These are phyloP conservation scores for Lepidonotus clava DNA, from an alignment of 2,888 invertebrate species.

Conservation along the genomic window DNA sequence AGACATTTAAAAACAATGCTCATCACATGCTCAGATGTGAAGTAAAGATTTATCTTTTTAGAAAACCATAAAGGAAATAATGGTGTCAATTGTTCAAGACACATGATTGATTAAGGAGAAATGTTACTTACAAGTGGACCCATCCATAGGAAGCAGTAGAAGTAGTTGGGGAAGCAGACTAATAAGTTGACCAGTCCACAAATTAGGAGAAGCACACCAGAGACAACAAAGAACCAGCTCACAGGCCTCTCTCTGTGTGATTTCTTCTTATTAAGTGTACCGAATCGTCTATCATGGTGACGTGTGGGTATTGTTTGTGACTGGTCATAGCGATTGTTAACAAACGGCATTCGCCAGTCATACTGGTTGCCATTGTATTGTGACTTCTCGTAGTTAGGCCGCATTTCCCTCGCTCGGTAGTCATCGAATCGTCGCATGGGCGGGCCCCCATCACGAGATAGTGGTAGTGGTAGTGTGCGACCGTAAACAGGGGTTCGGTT, in stretches of 20 bases:
- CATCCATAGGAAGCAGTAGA: conserved; percentile 39
- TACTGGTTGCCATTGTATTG: not conserved
- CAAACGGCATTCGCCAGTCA: conserved; percentile 11
- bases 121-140: not conserved
- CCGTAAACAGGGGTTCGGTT: conserved; percentile 1
- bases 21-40: no score
- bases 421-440: conserved; percentile 38
- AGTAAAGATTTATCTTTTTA: no score
- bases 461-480: not conserved
- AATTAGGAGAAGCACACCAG: not conserved
- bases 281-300: not conserved
- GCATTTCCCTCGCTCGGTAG: conserved; percentile 18
- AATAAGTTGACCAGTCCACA: not conserved
- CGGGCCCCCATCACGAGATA: not conserved
- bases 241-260: not conserved
- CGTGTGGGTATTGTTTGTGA: not conserved
- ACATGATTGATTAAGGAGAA: not conserved
- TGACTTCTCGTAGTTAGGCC: conserved; percentile 37
- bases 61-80: no score
- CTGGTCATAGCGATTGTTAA: not conserved
- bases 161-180: not conserved
- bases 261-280: not conserved
- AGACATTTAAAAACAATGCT: no score
- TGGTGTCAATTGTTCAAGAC: not conserved
- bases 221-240: conserved; percentile 13